These are phyloP conservation scores for Conus betulinus DNA, from an alignment of 1,140 invertebrate species.

Conservation along the genomic window DNA sequence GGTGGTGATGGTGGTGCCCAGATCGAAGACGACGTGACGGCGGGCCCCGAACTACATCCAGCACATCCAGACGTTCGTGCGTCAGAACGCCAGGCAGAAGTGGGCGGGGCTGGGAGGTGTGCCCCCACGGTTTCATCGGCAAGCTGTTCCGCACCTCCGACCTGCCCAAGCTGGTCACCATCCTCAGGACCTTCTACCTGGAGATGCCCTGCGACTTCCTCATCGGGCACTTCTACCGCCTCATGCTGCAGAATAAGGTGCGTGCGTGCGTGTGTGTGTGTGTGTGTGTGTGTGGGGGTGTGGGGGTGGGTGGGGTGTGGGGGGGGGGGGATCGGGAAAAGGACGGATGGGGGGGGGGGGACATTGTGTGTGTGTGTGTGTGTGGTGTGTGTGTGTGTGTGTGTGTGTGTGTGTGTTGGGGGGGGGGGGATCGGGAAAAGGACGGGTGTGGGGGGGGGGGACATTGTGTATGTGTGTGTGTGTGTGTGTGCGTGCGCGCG, in stretches of 20 bases:
- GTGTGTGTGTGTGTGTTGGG: neutral
- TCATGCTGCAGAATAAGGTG: slow-evolving; percentile 40
- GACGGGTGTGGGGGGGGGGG: neutral
- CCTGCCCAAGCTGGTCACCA: slow-evolving; percentile 59
- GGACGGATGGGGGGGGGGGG: neutral
- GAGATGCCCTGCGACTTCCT: slow-evolving; percentile 72
- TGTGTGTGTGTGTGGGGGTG: neutral
- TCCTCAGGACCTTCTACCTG: slow-evolving; percentile 67
- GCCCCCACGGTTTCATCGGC: slow-evolving; percentile 72
- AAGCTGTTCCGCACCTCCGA: slow-evolving; percentile 69
- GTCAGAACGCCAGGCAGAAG: slow-evolving; percentile 35
- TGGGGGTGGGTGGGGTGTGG: neutral
- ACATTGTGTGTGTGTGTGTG: no score
- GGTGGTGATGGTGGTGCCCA: slow-evolving; percentile 39
- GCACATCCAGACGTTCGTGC: slow-evolving; percentile 65
- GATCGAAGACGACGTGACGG: slow-evolving; percentile 74
- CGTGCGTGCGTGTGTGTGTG: neutral
- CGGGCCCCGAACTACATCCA: slow-evolving; percentile 62
- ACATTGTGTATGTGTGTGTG: neutral
- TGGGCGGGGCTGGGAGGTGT: slow-evolving; percentile 72
- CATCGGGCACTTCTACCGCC: slow-evolving; percentile 71
- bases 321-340: neutral
- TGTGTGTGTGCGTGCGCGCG: no score
- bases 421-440: neutral
- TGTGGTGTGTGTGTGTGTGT: no score